phyloP scores from a whole-genome alignment of 2,797 vertebrate genomes.

The Sitta carolinensis region DNA sequence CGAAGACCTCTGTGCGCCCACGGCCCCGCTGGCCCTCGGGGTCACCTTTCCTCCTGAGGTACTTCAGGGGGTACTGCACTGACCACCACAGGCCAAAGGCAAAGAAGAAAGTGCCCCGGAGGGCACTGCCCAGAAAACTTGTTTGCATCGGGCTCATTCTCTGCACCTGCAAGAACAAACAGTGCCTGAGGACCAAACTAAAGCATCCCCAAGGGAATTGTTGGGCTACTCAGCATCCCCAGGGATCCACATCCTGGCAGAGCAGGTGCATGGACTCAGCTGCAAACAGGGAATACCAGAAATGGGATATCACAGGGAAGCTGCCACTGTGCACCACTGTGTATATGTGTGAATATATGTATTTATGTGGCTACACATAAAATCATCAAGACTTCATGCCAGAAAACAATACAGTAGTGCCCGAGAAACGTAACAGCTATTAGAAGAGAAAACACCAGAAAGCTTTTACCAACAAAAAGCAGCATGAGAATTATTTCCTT shows the following conservation, averaged over 20 bases:
- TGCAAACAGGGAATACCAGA: not conserved
- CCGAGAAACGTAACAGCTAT: not conserved
- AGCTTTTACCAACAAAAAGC: not conserved
- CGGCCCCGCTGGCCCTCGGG: conserved; percentile 23
- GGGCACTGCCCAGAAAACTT: conserved; percentile 91
- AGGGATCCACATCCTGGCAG: accelerated
- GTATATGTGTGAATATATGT: accelerated
- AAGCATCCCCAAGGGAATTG: not conserved
- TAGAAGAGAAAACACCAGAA: not conserved
- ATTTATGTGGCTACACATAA: not conserved
- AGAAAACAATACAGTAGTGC: not conserved
- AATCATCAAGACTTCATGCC: not conserved
- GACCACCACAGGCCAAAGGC: conserved; percentile 89
- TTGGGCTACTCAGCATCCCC: not conserved
- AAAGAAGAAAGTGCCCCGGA: conserved; percentile 90
- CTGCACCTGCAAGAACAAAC: conserved; percentile 13
- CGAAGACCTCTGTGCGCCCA: conserved; percentile 76
- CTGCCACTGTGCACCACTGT: not conserved
- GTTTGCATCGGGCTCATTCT: conserved; percentile 68
- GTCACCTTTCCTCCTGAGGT: conserved; percentile 39
- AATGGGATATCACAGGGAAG: not conserved
- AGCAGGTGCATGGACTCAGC: accelerated
- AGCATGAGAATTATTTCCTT: not conserved
- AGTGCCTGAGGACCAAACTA: not conserved
- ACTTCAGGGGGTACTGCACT: conserved; percentile 76